Evolutionary conservation across 1,140 invertebrate genomes (phyloP), one percentile per base, ranked within the genome.

Genomic region (Cherax quadricarinatus): DNA sequence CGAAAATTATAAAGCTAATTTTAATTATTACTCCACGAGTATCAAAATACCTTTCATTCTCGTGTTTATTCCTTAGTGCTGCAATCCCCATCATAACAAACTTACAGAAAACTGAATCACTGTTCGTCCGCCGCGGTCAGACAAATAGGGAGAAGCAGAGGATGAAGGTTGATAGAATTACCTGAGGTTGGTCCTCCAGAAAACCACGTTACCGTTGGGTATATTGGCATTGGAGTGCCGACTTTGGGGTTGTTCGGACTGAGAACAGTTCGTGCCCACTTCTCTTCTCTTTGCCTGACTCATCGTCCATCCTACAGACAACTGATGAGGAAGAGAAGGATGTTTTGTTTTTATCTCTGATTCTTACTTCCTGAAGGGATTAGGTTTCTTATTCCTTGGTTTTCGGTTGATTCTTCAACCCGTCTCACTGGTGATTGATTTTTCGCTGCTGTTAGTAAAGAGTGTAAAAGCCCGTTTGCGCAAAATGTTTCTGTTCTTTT

Each of bases 91-190:
- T 49, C 5, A 48, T 48, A 85, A 84, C 82, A 84, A 30, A 62
- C 53, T 84, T 84, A 84, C 18, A 14, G 83, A 85, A 70, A 85
- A 85, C 60, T 57, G 60, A 70, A 85, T 85, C 60, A 70, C 24
- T 21, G 83, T 30, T 85, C 83, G 62, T 85, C 24, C 24, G 24
- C 10, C 60, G 49, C 57, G 83, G 83, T 41, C 83, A 66, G 83
- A 85, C 83, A 66, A 70, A 66, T 66, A 70, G 10, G 70, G 83
- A 48, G 60, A 66, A 85, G 83, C 83, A 85, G 60, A 66, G 83
- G 83, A 70, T 30, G 60, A 85, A 85, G 83, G 83, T 57, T 85
- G 62, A 85, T 85, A 49, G 60, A 85, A 85, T 85, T 70, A 85
- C 83, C 57, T 24, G 24, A 48, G 57, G 83, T 62, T 41, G 83